phyloP scores from a whole-genome alignment of 2,888 invertebrate genomes.

The Cheilosia impressa region DNA sequence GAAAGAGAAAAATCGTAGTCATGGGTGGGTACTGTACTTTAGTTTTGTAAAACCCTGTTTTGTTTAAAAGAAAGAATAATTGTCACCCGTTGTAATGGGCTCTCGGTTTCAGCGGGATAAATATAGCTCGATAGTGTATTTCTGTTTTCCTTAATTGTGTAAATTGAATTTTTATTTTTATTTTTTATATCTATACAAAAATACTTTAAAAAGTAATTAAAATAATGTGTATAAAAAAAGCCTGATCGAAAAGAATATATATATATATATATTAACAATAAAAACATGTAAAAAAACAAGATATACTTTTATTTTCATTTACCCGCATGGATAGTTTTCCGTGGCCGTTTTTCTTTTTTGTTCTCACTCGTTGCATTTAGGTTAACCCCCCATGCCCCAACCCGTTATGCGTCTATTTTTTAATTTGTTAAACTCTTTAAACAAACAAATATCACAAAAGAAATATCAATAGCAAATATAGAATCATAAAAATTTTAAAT shows the following conservation, averaged over 20 bases:
- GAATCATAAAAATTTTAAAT: slow-evolving; percentile 19
- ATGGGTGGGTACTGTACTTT: not conserved
- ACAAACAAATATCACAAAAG: slow-evolving; percentile 25
- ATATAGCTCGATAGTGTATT: slow-evolving; percentile 3
- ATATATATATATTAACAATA: slow-evolving; percentile 47
- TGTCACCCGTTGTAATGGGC: no score
- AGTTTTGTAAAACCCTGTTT: not conserved
- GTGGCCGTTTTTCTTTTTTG: no score
- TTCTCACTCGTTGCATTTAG: slow-evolving; percentile 6
- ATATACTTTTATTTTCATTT: slow-evolving; percentile 8
- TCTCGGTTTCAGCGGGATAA: slow-evolving; percentile 21
- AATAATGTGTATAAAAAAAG: slow-evolving; percentile 48
- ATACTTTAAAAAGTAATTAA: slow-evolving; percentile 28
- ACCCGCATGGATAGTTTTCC: no score
- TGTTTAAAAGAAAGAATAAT: not conserved
- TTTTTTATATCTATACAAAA: slow-evolving; percentile 29
- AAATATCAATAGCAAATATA: slow-evolving; percentile 64
- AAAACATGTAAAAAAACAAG: slow-evolving; percentile 25
- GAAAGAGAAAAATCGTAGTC: not conserved
- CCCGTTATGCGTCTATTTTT: slow-evolving; percentile 21
- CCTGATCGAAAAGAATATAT: slow-evolving; percentile 60
- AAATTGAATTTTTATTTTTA: slow-evolving; percentile 9
- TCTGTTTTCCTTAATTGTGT: slow-evolving; percentile 13
- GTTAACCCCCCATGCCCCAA: not conserved
- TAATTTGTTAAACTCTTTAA: slow-evolving; percentile 9